Percentiles rank a stretch among this genome's conserved stretches.
Evolutionary conservation across 1,140 invertebrate genomes (phyloP).

Genomic region (Tribolium castaneum): DNA sequence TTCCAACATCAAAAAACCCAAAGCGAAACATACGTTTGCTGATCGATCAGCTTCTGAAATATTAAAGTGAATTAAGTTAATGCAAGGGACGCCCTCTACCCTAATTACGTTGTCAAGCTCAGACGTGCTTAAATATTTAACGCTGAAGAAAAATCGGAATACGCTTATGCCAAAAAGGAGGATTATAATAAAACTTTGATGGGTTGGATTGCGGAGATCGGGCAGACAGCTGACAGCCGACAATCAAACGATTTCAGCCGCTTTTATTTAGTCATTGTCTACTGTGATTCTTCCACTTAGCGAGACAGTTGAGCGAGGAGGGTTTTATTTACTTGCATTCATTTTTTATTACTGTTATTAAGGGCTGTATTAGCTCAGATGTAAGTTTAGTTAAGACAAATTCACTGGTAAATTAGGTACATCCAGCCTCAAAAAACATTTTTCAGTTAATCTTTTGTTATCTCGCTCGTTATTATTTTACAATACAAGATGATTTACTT

Average conservation of each 20-base stretch:
- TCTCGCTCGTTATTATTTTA: too few species aligned
- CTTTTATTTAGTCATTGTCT: constrained; percentile 20
- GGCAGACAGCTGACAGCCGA: constrained; percentile 27
- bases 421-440: too few species aligned
- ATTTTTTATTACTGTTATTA: too few species aligned
- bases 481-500: too few species aligned
- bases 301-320: background rate
- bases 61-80: constrained; percentile 32
- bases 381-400: too few species aligned
- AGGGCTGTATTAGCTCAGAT: too few species aligned
- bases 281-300: background rate
- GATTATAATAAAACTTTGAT: constrained; percentile 32
- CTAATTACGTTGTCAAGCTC: constrained; percentile 28
- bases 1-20: constrained; percentile 3
- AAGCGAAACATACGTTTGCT: background rate
- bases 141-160: constrained; percentile 2
- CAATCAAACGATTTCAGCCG: constrained; percentile 9
- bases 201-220: background rate
- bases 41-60: constrained; percentile 10
- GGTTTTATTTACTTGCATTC: background rate
- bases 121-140: constrained; percentile 34
- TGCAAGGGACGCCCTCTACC: constrained; percentile 13
- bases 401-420: too few species aligned
- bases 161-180: constrained; percentile 6
- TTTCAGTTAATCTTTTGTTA: too few species aligned